These are phyloP conservation scores for Artemisiospiza belli DNA, from an alignment of 2,113 vertebrate genomes.

Conservation along the genomic window DNA sequence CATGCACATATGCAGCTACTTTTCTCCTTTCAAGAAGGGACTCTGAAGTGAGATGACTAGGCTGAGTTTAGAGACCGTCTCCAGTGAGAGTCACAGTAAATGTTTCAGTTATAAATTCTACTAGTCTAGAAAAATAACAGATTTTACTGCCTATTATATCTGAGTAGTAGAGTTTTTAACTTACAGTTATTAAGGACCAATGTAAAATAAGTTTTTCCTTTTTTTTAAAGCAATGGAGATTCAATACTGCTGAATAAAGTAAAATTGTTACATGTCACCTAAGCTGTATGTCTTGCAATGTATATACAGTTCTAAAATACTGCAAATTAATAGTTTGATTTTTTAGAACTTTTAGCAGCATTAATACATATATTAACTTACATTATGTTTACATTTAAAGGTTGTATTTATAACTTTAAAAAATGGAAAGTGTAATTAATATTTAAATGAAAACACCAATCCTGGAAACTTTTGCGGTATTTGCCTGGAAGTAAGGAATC, in stretches of 20 bases:
- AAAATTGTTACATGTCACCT: background rate
- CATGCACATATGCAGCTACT: fast-evolving
- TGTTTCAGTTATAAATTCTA: background rate
- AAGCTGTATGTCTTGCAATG: background rate
- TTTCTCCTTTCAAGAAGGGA: background rate
- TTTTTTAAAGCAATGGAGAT: background rate
- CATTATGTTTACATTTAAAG: background rate
- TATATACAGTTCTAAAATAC: background rate
- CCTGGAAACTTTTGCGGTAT: background rate
- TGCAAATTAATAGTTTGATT: background rate
- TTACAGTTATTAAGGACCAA: background rate
- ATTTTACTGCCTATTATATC: background rate
- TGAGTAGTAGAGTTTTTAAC: background rate
- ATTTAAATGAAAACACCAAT: background rate
- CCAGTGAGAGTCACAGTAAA: background rate
- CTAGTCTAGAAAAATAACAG: background rate
- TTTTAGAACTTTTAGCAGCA: background rate
- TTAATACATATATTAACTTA: background rate
- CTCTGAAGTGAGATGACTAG: background rate
- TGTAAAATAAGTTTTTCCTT: background rate
- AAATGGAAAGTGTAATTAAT: background rate
- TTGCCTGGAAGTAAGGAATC: background rate
- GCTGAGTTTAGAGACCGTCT: background rate
- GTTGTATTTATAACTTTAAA: background rate
- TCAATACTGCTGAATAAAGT: background rate